Base-by-base conservation (phyloP, 2,797 vertebrate genomes). In the Rhinichthys osculus region DNA sequence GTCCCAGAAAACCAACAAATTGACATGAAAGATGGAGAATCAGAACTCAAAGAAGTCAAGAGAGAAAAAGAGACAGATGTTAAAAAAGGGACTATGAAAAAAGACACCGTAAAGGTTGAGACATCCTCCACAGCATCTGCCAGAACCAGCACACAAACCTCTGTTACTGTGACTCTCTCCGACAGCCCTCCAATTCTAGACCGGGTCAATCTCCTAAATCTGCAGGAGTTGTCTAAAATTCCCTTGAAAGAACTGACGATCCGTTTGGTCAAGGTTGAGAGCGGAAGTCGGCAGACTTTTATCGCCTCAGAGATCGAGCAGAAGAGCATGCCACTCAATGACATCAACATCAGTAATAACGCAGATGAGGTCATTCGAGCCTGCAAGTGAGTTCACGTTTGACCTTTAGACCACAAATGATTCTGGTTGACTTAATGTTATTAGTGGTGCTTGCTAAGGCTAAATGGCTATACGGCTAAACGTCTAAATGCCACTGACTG, bases 201-300 rank as follows among this genome's bases (percentile, higher is more conserved):
- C 40, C 92, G 93, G 30, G 91, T 94, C 0, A 96, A 97, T 85
- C 94, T 97, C 23, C 90, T 97, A 44, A 97, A 96, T 90, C 93
- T 96, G 35, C 96, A 96, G 80, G 95, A 96, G 0, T 88, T 97
- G 83, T 96, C 96, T 11, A 94, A 97, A 88, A 96, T 96, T 8
- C 93, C 97, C 2, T 95, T 94, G 8, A 97, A 96, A 89, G 96
- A 98, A 93, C 92, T 98, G 21, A 98, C 95, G 94, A 96, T 98
- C 84, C 92, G 96, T 23, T 90, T 98, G 81, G 95, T 97, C 82
- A 97, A 96, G 88, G 93, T 98, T 69, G 94, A 97, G 88, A 96
- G 94, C 0, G 93, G 91, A 0, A 95, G 95, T 87, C 95, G 94
- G 67, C 96, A 96, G 86, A 96, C 96, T 1, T 97, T 97, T 88